These are phyloP conservation scores for Heteractis magnifica DNA, from an alignment of 92 coral and sea anemone genomes.

Conservation along the genomic window DNA sequence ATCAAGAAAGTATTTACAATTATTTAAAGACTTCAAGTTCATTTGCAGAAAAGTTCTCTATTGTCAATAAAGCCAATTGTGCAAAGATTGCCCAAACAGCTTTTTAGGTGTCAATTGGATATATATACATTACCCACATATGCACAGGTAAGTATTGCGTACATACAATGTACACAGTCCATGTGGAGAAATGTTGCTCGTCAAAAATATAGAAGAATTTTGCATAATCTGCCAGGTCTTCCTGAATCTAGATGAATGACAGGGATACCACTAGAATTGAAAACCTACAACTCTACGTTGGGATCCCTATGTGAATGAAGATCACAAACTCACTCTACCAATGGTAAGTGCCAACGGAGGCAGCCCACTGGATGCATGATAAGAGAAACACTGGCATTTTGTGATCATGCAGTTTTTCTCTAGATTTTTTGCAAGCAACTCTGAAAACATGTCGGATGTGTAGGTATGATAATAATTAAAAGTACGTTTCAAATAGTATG, in stretches of 20 bases:
- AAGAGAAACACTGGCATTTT: no score
- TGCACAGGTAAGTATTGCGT: neutral
- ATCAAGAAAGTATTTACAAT: neutral
- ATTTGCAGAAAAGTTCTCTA: no score
- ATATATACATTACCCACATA: neutral
- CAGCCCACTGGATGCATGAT: neutral
- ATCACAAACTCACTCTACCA: no score
- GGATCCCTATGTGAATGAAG: no score
- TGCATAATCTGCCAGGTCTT: no score
- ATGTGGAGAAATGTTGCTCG: neutral
- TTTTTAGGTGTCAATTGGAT: neutral
- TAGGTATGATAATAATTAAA: conserved; percentile 1
- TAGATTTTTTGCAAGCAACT: neutral
- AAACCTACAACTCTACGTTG: no score
- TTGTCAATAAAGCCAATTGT: neutral
- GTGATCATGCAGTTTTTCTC: no score
- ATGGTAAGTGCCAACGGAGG: neutral
- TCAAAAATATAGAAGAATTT: no score
- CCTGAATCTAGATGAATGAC: no score
- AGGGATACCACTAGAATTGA: no score
- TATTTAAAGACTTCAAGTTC: neutral
- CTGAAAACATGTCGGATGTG: neutral
- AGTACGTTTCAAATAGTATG: neutral
- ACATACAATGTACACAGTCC: neutral
- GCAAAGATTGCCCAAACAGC: neutral